Conservation (phyloP, 2,797 vertebrate genomes). For the Neomorphus geoffroyi region DNA sequence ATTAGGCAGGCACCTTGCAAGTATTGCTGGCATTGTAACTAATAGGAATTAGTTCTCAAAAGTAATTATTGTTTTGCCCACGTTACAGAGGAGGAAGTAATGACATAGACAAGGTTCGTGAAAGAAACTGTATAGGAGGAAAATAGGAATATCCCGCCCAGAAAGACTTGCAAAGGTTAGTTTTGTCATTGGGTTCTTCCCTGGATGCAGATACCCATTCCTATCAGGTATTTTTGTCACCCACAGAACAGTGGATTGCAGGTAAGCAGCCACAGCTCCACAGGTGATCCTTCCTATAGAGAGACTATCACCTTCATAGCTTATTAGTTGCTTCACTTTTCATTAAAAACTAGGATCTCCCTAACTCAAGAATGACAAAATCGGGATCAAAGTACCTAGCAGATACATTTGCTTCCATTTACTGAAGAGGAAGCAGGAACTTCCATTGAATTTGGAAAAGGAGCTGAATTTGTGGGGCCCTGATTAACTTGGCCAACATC, state of each 20-base stretch:
- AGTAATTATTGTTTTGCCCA: constrained; percentile 6
- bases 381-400: background rate
- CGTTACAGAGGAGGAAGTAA: background rate
- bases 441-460: background rate
- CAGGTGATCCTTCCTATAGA: background rate
- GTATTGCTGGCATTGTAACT: background rate
- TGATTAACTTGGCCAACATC: background rate
- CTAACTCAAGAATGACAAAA: background rate
- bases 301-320: background rate
- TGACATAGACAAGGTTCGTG: background rate
- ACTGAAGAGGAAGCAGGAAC: background rate
- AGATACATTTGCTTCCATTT: background rate
- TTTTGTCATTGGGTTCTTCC: background rate
- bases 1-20: background rate
- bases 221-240: background rate
- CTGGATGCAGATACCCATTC: background rate
- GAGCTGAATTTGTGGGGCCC: background rate
- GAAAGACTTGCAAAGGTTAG: background rate
- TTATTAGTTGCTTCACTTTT: background rate
- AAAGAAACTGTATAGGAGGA: background rate
- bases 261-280: background rate
- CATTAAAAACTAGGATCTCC: background rate
- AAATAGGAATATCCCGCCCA: background rate
- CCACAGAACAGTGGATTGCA: background rate
- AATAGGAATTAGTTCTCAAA: background rate